A percentile compares a stretch with the other conserved stretches of the same genome.
These are phyloP conservation scores for Limenitis camilla DNA, from an alignment of 2,888 invertebrate species.

Conservation along the genomic window DNA sequence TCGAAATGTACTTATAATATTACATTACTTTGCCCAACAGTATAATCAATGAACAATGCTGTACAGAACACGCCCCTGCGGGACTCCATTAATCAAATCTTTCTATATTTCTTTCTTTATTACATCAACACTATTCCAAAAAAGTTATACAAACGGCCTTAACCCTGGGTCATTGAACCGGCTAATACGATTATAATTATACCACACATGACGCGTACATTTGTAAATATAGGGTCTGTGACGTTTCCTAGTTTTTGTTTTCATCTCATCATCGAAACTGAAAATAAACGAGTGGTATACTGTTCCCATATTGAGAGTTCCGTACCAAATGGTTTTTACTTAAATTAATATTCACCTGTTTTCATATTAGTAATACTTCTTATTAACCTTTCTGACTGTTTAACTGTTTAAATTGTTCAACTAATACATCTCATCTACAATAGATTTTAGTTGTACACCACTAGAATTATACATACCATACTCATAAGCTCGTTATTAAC, in stretches of 20 bases:
- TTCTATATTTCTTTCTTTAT: not conserved
- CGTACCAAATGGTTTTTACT: too few relatives aligned
- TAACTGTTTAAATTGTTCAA: too few relatives aligned
- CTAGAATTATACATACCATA: too few relatives aligned
- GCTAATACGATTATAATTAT: constrained; percentile 73
- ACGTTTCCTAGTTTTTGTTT: constrained; percentile 41
- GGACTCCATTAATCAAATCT: constrained; percentile 3
- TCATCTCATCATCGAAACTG: constrained; percentile 8
- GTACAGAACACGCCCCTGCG: not conserved
- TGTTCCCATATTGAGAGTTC: too few relatives aligned
- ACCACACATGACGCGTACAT: constrained; percentile 41
- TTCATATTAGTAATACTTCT: too few relatives aligned
- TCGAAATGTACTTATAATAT: not conserved
- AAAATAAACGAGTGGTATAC: constrained; percentile 10
- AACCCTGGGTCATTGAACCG: constrained; percentile 60
- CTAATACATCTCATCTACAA: too few relatives aligned
- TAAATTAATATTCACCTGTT: too few relatives aligned
- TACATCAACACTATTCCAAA: constrained; percentile 23
- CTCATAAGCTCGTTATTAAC: too few relatives aligned
- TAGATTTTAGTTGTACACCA: too few relatives aligned
- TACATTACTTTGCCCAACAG: not conserved
- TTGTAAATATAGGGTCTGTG: constrained; percentile 62
- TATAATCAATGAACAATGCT: not conserved
- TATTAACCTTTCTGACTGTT: too few relatives aligned
- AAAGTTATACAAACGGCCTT: constrained; percentile 44